Evolutionary conservation across 2,797 vertebrate species (phyloP).

Genomic region (Lycodopsis pacificus): DNA sequence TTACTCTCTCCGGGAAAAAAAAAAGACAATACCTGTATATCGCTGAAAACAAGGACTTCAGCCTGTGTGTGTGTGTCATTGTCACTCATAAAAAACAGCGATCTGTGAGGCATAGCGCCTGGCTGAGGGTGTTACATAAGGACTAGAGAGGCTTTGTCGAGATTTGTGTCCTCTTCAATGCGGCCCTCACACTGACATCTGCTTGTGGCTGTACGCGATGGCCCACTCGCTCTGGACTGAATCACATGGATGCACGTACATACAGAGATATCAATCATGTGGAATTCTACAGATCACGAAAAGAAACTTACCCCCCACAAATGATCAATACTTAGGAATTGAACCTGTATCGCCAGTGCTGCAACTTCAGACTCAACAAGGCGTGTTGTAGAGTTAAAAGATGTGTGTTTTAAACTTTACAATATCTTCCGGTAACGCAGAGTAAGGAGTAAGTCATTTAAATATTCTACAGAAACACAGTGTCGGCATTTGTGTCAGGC

Average conservation of each 20-base stretch:
- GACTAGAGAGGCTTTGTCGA: constrained; percentile 73
- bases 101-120: constrained; percentile 57
- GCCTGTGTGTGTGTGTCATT: constrained; percentile 59
- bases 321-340: constrained; percentile 2
- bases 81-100: constrained; percentile 63
- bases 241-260: constrained; percentile 19
- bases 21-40: constrained; percentile 35
- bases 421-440: not conserved
- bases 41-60: constrained; percentile 50
- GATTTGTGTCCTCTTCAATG: constrained; percentile 72
- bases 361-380: constrained; percentile 15
- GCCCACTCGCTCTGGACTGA: constrained; percentile 57
- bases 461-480: not conserved
- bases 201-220: constrained; percentile 49
- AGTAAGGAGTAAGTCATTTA: not conserved
- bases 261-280: not conserved
- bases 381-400: constrained; percentile 18
- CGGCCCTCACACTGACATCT: constrained; percentile 61
- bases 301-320: not conserved
- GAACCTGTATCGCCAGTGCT: not conserved
- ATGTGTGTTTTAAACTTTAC: constrained; percentile 10
- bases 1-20: constrained; percentile 20
- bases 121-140: constrained; percentile 76
- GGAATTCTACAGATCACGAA: not conserved
- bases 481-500: not conserved